These are phyloP conservation scores for Auanema freiburgensis DNA, from an alignment of 2,888 invertebrate genomes.

Conservation along the genomic window DNA sequence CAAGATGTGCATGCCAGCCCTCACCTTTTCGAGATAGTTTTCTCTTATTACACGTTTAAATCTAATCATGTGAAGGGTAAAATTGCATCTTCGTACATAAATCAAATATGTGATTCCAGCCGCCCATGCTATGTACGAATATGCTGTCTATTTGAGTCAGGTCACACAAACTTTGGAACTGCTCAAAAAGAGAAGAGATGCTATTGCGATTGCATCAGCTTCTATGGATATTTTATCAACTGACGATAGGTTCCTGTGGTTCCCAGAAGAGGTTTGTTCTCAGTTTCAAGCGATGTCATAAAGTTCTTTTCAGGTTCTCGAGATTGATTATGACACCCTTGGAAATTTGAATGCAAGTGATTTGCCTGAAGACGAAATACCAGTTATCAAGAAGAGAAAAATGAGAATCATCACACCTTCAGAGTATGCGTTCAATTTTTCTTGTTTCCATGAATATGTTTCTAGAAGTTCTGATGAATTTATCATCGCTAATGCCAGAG, in stretches of 20 bases:
- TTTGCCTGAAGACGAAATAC: neutral
- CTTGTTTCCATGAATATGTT: neutral
- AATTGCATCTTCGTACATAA: neutral
- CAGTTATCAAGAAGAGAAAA: neutral
- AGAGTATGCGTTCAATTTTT: neutral
- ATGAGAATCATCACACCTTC: neutral
- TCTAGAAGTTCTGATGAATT: slow-evolving; percentile 29
- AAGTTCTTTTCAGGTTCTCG: slow-evolving; percentile 12
- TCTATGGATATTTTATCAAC: slow-evolving; percentile 29
- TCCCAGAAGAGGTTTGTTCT: slow-evolving; percentile 11
- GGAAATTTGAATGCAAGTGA: slow-evolving; percentile 15
- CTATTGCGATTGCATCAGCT: slow-evolving; percentile 40
- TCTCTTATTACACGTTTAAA: slow-evolving; percentile 27
- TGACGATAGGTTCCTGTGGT: slow-evolving; percentile 12
- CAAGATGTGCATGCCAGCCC: slow-evolving; percentile 26
- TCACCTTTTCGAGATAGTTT: slow-evolving; percentile 38
- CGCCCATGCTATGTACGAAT: slow-evolving; percentile 48
- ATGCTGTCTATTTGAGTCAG: slow-evolving; percentile 32
- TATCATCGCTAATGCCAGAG: slow-evolving; percentile 36
- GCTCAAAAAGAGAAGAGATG: slow-evolving; percentile 42
- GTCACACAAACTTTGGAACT: slow-evolving; percentile 39
- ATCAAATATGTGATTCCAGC: slow-evolving; percentile 19
- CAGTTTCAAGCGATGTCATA: neutral
- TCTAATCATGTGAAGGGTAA: slow-evolving; percentile 30
- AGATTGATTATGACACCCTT: slow-evolving; percentile 20